A percentile compares a stretch with the other conserved stretches of the same genome.
phyloP scores from a whole-genome alignment of 1,140 invertebrate species.

The Wasmannia auropunctata region DNA sequence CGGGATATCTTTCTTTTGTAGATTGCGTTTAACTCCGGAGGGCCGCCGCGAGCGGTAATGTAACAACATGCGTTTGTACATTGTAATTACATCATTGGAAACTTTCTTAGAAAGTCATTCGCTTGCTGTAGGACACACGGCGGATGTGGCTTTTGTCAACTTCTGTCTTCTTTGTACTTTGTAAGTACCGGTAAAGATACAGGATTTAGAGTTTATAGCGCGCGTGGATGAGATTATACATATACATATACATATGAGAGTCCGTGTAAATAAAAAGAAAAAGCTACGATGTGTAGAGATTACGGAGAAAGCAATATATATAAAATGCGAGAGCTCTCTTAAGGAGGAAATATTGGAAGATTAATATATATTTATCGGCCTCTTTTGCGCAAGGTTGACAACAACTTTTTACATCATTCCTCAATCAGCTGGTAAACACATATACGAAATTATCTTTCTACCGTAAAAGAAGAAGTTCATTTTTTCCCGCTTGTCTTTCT shows the following conservation, averaged over 20 bases:
- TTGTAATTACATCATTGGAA: conserved; percentile 48
- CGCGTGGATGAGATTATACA: conserved; percentile 51
- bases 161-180: conserved; percentile 58
- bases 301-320: conserved; percentile 57
- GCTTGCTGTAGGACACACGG: conserved; percentile 50
- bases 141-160: conserved; percentile 53
- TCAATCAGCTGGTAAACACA: not conserved
- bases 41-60: not conserved
- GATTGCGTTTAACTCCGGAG: conserved; percentile 27
- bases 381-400: conserved; percentile 45
- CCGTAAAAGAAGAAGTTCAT: not conserved
- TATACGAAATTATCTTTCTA: not conserved
- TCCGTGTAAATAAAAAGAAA: conserved; percentile 38
- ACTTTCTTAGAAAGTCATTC: conserved; percentile 57
- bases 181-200: conserved; percentile 43
- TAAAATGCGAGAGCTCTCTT: conserved; percentile 26
- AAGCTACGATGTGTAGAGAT: conserved; percentile 49
- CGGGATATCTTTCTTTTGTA: conserved; percentile 56
- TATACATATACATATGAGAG: conserved; percentile 23
- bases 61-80: conserved; percentile 51
- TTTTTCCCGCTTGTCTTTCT: not conserved
- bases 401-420: conserved; percentile 35
- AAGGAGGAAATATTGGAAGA: conserved; percentile 37
- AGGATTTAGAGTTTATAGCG: conserved; percentile 48
- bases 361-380: conserved; percentile 52